phyloP scores from a whole-genome alignment of 2,113 vertebrate genomes.

The Sisor rabdophorus region DNA sequence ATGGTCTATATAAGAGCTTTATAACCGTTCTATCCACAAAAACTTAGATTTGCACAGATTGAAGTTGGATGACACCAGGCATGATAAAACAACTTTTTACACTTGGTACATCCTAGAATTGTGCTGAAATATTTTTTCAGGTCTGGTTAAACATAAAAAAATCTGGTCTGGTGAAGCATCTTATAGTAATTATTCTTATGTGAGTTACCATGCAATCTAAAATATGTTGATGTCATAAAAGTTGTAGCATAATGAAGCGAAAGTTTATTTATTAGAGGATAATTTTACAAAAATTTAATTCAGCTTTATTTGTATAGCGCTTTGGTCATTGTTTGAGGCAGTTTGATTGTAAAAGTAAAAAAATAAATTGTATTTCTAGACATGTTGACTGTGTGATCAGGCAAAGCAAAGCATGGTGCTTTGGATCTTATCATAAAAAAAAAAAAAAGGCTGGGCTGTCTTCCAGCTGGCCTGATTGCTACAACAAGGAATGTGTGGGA shows the following conservation, averaged over 20 bases:
- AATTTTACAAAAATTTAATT: too few species aligned
- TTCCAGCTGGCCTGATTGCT: conserved; percentile 72
- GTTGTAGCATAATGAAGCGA: too few species aligned
- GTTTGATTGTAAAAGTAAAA: too few species aligned
- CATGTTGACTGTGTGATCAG: conserved; percentile 37
- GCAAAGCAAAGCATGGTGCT: conserved; percentile 66
- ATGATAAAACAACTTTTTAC: conserved; percentile 8
- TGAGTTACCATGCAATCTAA: neutral
- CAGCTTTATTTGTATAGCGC: too few species aligned
- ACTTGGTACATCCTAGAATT: too few species aligned
- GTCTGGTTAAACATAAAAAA: too few species aligned
- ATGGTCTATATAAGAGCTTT: neutral
- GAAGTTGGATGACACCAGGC: neutral
- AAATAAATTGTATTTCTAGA: conserved; percentile 40
- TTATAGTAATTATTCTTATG: conserved; percentile 10
- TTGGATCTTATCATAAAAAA: conserved; percentile 66
- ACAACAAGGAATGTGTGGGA: conserved; percentile 75
- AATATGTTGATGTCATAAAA: neutral
- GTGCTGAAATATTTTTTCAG: too few species aligned
- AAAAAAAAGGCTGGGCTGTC: conserved; percentile 69
- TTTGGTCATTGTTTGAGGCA: too few species aligned
- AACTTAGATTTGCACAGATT: conserved; percentile 12
- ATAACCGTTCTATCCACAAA: neutral
- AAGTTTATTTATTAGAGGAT: neutral
- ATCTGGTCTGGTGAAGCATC: conserved; percentile 21